phyloP scores from a whole-genome alignment of 1,140 invertebrate genomes.

The Drosophila nannoptera region DNA sequence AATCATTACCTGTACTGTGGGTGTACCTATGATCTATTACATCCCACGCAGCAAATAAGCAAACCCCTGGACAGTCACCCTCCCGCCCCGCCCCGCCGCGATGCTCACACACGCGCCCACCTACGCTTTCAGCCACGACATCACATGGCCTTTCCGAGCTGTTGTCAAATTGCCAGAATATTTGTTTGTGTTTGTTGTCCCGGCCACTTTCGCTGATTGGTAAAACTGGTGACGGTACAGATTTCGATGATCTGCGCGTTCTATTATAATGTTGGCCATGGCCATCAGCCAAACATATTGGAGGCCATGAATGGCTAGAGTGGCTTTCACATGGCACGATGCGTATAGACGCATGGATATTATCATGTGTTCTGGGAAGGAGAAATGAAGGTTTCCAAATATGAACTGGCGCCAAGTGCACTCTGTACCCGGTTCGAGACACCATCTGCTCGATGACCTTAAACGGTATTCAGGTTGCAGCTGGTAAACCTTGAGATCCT shows the following conservation, averaged over 20 bases:
- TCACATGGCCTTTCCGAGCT: conserved; percentile 36
- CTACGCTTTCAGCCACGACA: conserved; percentile 34
- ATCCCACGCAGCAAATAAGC: background rate
- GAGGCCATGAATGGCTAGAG: conserved; percentile 54
- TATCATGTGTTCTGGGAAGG: conserved; percentile 66
- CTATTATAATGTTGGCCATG: conserved; percentile 55
- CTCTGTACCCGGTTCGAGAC: background rate
- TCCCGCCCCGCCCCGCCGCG: background rate
- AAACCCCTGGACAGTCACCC: background rate
- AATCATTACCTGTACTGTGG: background rate
- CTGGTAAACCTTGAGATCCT: conserved; percentile 6
- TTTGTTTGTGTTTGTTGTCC: background rate
- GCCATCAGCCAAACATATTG: conserved; percentile 46
- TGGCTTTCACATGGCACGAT: conserved; percentile 64
- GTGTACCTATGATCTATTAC: too few relatives aligned
- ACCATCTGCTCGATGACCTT: background rate
- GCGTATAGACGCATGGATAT: conserved; percentile 49
- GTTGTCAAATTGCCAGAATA: conserved; percentile 46
- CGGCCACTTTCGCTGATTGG: conserved; percentile 43
- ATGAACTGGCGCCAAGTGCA: background rate
- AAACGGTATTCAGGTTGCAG: background rate
- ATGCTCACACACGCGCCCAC: conserved; percentile 50
- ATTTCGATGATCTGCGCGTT: conserved; percentile 23
- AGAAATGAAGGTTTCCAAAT: conserved; percentile 66
- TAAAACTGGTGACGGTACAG: conserved; percentile 56